Base-by-base conservation (phyloP, 2,888 invertebrate species). In the Heteropelma amictum region DNA sequence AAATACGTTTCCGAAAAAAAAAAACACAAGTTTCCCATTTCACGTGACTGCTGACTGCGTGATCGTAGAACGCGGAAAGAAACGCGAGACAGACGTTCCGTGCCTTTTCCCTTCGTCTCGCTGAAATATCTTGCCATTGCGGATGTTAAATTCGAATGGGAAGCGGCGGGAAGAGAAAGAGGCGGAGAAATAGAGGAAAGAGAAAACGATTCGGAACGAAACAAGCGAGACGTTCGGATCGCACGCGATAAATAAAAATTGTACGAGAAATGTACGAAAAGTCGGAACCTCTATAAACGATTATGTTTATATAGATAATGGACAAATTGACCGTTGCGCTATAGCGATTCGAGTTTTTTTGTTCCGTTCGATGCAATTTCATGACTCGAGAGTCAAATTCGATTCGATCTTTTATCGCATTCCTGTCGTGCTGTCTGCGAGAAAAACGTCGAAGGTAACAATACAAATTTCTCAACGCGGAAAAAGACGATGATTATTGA, bases 71-170 rank as follows among this genome's bases (percentile, higher is more conserved):
- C 10, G 30, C 35, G 45, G n/a, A 45, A 60, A 51, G 60, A 35
- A 67, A 14, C 60, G 19, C 45, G 23, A 21, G 40, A 19, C 70
- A 30, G 33, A 42, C 35, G 10, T 53, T 69, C 54, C 54, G 28
- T 74, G 74, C 72, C 63, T 76, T 33, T 58, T 65, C 49, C 30
- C 47, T 69, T 67, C 42, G 45, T 67, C 68, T 35, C 53, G 53
- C 72, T 76, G 76, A 65, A 75, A 69, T 65, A 71, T 71, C 73
- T 77, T 72, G 77, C 49, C 49, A 60, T 60, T 17, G 33, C 8
- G 14, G 49, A 49, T 49, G 6, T 49, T 23, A n/a, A 33, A 14
- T 26, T 49, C 26, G 26, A 49, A 49, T 26, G 49, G 14, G 28
- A 49, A 45, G 49, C 21, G 38, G 19, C 19, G 28, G 26, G 38